These are phyloP conservation scores for Meteorus sp. DNA, from an alignment of 1,140 invertebrate genomes.

Conservation along the genomic window DNA sequence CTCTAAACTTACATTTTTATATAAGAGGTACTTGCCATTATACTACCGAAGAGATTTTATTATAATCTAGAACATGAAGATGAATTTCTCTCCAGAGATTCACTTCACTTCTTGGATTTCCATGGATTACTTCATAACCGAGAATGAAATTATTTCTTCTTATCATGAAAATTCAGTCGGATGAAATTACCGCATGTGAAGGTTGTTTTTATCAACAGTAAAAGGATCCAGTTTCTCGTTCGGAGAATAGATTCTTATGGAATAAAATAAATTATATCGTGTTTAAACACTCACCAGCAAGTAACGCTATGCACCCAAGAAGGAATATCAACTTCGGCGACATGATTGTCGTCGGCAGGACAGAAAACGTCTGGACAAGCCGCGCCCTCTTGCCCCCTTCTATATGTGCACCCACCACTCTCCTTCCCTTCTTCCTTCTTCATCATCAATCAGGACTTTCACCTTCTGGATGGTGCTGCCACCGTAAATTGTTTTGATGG, in stretches of 20 bases:
- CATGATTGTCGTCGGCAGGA: constrained; percentile 53
- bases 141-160: too few relatives aligned
- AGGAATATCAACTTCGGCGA: constrained; percentile 53
- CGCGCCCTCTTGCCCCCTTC: constrained; percentile 60
- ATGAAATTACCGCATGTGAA: too few relatives aligned
- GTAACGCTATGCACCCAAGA: constrained; percentile 48
- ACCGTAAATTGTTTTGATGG: constrained; percentile 31
- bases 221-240: too few relatives aligned
- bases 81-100: too few relatives aligned
- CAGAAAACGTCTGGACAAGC: constrained; percentile 58
- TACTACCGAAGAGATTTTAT: too few relatives aligned
- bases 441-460: constrained; percentile 56
- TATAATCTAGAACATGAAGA: too few relatives aligned
- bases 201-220: too few relatives aligned
- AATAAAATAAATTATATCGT: neutral
- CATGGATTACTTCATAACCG: too few relatives aligned
- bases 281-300: constrained; percentile 50
- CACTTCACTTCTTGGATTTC: too few relatives aligned
- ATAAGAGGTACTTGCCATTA: too few relatives aligned
- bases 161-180: too few relatives aligned
- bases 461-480: constrained; percentile 56
- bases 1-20: too few relatives aligned
- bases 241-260: neutral
- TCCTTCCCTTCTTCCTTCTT: constrained; percentile 45
- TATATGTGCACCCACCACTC: constrained; percentile 57